Base-by-base conservation (phyloP, 2,113 vertebrate genomes). In the Conger conger region DNA sequence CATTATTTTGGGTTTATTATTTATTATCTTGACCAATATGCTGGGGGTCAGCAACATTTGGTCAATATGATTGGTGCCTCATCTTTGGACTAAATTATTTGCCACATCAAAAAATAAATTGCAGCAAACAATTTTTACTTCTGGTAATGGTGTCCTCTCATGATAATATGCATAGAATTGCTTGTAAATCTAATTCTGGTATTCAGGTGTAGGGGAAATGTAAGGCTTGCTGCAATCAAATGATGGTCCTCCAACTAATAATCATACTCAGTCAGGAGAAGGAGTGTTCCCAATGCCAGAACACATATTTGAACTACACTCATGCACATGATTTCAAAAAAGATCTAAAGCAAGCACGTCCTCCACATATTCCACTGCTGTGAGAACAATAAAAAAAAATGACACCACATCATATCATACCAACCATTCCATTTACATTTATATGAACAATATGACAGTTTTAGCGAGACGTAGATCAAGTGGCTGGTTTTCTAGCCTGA, bases 371-470 rank as follows among this genome's bases (percentile, higher is more conserved):
- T 68, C 60, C 27, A 68, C 20, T n/a, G 60, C 60, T 68, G 60
- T 73, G n/a, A n/a, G n/a, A 27, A 73, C 23, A 5, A 73, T n/a
- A 73, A 73, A 4, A 60, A 60, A 18, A 33, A 30, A 73, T 33
- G 27, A 11, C 68, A 73, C 68, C 9, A 73, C 9, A 0, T 30
- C n/a, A 73, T 30, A 73, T 27, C n/a, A 1, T 73, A 73, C n/a
- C n/a, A 73, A 73, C 68, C n/a, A 11, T 73, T 33, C 68, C 68
- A 73, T 73, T 73, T 73, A n/a, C 68, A 73, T 73, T 73, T 73
- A 73, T n/a, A 73, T 13, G 68, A 33, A 27, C 27, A 73, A 73
- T 30, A 33, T 73, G 60, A 68, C 27, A 27, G 60, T 68, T 68
- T 68, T 73, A 33, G 11, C n/a, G 11, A 2, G n/a, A 73, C 68